Base-by-base conservation (phyloP, 2,797 vertebrate genomes). In the Numenius phaeopus region DNA sequence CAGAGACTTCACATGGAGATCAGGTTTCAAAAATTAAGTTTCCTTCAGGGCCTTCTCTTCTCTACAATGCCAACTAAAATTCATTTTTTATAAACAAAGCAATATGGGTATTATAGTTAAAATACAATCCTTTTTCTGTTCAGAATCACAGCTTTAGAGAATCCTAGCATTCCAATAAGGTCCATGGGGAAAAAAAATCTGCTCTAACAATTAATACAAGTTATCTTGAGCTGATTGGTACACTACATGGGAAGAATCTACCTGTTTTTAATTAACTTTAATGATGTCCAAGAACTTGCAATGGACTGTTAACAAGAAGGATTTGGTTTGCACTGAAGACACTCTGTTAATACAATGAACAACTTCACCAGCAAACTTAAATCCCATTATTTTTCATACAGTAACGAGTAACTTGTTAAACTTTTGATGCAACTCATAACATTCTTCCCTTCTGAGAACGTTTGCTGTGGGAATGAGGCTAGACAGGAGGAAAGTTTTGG, bases 1-100 rank as follows among this genome's bases (percentile, higher is more conserved):
- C 15, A 86, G 67, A 47, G 19, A 83, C 55, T 87, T 97, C 95
- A 93, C 91, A 96, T 61, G 95, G 78, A 90, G 90, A 95, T 93
- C 89, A 69, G 7, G 47, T 97, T 94, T 96, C 95, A 57, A 94
- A 87, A 94, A 30, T 37, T 42, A 75, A 37, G 32, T 87, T 94
- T 93, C 59, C 75, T 95, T 95, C 49, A 78, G n/a, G 46, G n/a
- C 46, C 55, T 92, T 64, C 55, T 79, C 34, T 83, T 58, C 27
- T 83, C 32, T 61, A 75, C 26, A 54, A 27, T 29, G 55, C 78
- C 95, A 90, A 87, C 71, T 69, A 73, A 84, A 95, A 96, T 71
- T 72, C 52, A 75, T 32, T 37, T 92, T 92, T 85, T 81, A 71
- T 89, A 93, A 97, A 96, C 83, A 90, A 70, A 90, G 81, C 77